Evolutionary conservation across 2,888 invertebrate genomes (phyloP).

Genomic region (Orchesellides sinensis): DNA sequence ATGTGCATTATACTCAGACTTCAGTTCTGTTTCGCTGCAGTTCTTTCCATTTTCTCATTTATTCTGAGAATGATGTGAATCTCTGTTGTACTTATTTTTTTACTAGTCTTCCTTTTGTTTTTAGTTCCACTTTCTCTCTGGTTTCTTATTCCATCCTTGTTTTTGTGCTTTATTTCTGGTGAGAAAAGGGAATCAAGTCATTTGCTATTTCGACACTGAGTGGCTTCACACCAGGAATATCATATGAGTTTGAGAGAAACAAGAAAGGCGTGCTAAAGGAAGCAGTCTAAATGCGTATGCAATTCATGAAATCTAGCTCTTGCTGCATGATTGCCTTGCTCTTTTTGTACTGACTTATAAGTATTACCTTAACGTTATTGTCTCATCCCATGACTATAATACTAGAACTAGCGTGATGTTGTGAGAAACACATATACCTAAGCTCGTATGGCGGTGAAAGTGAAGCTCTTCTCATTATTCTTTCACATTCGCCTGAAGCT

Average conservation of each 20-base stretch:
- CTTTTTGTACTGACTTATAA: not conserved
- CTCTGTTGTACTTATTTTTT: not conserved
- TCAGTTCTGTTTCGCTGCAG: not conserved
- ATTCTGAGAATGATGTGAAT: not conserved
- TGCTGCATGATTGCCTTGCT: too few species aligned
- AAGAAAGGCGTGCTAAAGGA: not conserved
- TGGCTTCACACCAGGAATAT: slow-evolving; percentile 29
- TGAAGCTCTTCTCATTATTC: too few species aligned
- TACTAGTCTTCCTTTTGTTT: not conserved
- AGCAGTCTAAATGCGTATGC: not conserved
- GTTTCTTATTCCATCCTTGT: slow-evolving; percentile 18
- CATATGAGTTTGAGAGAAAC: not conserved
- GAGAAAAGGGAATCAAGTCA: slow-evolving; percentile 28
- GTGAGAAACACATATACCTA: too few species aligned
- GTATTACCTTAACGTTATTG: not conserved
- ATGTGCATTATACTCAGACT: too few species aligned
- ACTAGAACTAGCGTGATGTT: too few species aligned
- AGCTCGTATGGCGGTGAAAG: too few species aligned
- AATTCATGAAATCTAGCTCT: not conserved
- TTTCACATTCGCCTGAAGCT: too few species aligned
- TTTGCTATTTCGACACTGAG: slow-evolving; percentile 17
- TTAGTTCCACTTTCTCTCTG: not conserved
- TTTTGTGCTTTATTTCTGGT: slow-evolving; percentile 12
- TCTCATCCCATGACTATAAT: too few species aligned
- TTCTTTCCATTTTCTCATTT: slow-evolving; percentile 10